Percentiles rank a stretch among this genome's conserved stretches.
phyloP scores from a whole-genome alignment of 1,140 invertebrate genomes.

The Drosophila tsacasi region DNA sequence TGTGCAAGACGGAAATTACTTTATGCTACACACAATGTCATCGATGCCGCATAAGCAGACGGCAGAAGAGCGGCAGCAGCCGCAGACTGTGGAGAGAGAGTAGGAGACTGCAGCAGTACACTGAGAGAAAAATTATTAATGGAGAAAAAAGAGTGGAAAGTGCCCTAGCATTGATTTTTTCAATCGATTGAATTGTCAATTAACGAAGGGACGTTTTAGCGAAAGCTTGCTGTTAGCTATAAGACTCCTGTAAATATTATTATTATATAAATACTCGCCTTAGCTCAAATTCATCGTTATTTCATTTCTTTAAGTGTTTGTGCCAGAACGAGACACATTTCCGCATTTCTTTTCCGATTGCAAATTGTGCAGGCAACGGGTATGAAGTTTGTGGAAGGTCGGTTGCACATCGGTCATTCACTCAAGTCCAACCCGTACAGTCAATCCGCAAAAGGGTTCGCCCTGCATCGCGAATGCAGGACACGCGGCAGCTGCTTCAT shows the following conservation, averaged over 20 bases:
- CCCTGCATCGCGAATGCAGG: conserved; percentile 53
- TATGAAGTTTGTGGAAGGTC: conserved; percentile 10
- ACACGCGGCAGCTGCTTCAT: conserved; percentile 59
- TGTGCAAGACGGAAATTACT: conserved; percentile 84
- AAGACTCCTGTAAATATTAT: too few relatives aligned
- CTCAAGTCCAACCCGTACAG: conserved; percentile 28
- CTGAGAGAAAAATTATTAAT: too few relatives aligned
- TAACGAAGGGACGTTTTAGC: too few relatives aligned
- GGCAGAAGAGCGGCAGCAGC: conserved; percentile 33
- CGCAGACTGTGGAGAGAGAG: conserved; percentile 22
- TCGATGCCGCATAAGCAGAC: conserved; percentile 82
- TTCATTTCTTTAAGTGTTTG: background rate
- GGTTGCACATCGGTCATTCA: conserved; percentile 45
- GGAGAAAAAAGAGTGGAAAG: fast-evolving
- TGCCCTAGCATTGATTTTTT: background rate
- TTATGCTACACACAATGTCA: conserved; percentile 84
- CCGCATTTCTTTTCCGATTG: conserved; percentile 45
- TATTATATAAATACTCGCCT: too few relatives aligned
- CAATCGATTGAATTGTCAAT: too few relatives aligned
- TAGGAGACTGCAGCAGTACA: conserved; percentile 3
- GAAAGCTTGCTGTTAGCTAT: background rate
- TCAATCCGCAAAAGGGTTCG: conserved; percentile 40
- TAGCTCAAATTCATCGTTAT: too few relatives aligned
- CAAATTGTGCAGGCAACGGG: conserved; percentile 33
- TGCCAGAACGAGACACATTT: conserved; percentile 28